Evolutionary conservation across 2,113 vertebrate genomes (phyloP).

Genomic region (Pelvicachromis taeniatus): DNA sequence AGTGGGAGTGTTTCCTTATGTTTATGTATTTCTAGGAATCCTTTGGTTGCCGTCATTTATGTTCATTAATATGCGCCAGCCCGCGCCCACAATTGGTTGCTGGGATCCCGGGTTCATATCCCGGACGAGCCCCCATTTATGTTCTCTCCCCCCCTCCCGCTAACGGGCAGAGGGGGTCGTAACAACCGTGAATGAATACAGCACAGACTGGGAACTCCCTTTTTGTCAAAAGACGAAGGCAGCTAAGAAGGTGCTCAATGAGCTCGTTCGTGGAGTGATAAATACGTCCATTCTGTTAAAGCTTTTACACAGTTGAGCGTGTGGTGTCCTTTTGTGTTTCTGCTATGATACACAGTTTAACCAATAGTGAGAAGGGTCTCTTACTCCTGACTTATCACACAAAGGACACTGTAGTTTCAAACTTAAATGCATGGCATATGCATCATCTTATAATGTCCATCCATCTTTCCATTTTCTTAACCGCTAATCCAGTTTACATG

Average conservation of each 20-base stretch:
- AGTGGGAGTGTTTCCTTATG: no score
- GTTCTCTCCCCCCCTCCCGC: no score
- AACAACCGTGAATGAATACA: fast-evolving
- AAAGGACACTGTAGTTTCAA: neutral
- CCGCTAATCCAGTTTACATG: neutral
- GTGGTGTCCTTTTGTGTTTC: neutral
- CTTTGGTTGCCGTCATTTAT: no score
- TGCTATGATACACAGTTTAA: neutral
- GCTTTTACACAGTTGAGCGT: neutral
- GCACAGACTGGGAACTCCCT: neutral
- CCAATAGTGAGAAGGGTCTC: neutral
- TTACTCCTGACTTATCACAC: neutral
- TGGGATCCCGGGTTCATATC: no score
- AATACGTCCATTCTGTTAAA: neutral
- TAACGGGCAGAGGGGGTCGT: no score
- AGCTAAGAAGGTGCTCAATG: neutral
- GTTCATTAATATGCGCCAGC: no score
- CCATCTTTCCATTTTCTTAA: neutral
- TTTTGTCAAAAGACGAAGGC: neutral
- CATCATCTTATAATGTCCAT: neutral
- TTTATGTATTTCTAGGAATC: no score
- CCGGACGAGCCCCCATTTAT: no score
- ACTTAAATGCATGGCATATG: neutral
- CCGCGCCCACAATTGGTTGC: no score
- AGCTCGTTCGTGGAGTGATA: neutral